A percentile compares a stretch with the other conserved stretches of the same genome.
Conservation (phyloP, 1,140 invertebrate genomes). For the Penaeus indicus region DNA sequence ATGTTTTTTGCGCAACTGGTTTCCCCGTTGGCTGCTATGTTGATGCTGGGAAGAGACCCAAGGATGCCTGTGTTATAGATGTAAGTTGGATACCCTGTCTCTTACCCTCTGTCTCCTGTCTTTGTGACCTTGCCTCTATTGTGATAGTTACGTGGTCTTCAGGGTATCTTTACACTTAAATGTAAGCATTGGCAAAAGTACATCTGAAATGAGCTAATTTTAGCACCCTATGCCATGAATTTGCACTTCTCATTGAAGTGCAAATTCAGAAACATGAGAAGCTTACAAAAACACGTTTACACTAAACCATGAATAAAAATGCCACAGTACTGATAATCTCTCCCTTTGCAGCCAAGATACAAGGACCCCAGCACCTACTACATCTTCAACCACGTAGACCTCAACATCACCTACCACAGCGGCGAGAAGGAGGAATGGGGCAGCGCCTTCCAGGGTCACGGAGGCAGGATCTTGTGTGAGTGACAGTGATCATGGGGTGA, state of each 20-base stretch:
- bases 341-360: slow-evolving; percentile 68
- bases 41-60: slow-evolving; percentile 73
- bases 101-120: background rate
- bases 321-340: background rate
- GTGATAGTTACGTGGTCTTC: background rate
- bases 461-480: slow-evolving; percentile 89
- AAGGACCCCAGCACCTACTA: slow-evolving; percentile 84
- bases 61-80: slow-evolving; percentile 78
- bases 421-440: slow-evolving; percentile 88
- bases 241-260: no score
- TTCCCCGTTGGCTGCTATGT: slow-evolving; percentile 98
- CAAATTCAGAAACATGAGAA: no score
- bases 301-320: background rate
- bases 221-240: no score
- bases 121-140: no score
- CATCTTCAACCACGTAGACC: slow-evolving; percentile 96
- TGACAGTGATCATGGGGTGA: slow-evolving; percentile 10
- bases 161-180: no score
- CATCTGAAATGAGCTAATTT: no score
- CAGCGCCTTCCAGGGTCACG: slow-evolving; percentile 79
- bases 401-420: slow-evolving; percentile 93
- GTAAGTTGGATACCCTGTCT: slow-evolving; percentile 67
- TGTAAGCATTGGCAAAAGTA: no score
- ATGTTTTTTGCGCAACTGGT: slow-evolving; percentile 86
- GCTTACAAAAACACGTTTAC: background rate